These are phyloP conservation scores for Resseliella maxima DNA, from an alignment of 2,888 invertebrate genomes.

Conservation along the genomic window DNA sequence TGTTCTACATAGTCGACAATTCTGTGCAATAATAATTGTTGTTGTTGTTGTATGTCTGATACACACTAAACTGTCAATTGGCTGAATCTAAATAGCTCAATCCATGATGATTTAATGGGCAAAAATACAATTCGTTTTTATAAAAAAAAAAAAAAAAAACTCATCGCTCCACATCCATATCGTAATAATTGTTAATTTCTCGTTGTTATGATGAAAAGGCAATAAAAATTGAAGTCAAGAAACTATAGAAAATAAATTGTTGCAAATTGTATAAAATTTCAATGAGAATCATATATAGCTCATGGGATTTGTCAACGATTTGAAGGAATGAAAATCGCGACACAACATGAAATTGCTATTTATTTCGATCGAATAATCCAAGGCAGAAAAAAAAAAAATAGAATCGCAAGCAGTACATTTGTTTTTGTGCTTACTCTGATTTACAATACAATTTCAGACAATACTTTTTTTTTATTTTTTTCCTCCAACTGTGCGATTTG, in stretches of 20 bases:
- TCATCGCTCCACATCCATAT: constrained; percentile 3
- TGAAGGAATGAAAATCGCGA: neutral
- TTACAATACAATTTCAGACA: neutral
- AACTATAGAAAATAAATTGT: neutral
- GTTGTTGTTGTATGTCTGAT: neutral
- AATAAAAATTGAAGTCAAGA: neutral
- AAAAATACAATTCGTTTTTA: neutral
- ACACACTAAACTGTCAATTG: neutral
- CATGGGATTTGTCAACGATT: neutral
- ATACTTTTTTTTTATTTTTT: neutral
- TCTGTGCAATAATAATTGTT: neutral
- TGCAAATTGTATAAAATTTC: neutral
- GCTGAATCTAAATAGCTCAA: constrained; percentile 41
- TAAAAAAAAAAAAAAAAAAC: too few species aligned
- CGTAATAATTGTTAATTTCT: constrained; percentile 6
- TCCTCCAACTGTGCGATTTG: neutral
- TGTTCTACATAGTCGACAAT: neutral
- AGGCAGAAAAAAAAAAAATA: neutral
- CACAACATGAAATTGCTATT: neutral
- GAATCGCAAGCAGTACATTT: neutral
- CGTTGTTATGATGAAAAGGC: neutral
- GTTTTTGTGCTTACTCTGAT: neutral
- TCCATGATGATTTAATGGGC: neutral
- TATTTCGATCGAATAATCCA: neutral
- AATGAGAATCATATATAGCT: neutral